Evolutionary conservation across 2,113 vertebrate genomes (phyloP).

Genomic region (Mesocricetus auratus): DNA sequence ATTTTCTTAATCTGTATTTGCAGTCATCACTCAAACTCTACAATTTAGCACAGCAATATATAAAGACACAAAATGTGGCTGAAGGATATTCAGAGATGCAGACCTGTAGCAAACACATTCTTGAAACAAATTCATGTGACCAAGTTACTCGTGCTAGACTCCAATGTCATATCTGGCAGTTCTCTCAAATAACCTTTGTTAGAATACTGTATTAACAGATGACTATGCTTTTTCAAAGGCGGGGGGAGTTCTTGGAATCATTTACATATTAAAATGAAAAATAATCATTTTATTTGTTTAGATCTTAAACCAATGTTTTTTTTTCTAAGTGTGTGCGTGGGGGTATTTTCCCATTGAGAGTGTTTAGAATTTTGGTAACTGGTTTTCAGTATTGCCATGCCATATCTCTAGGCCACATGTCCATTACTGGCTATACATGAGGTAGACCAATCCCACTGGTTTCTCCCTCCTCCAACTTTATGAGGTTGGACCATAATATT

Average conservation of each 20-base stretch:
- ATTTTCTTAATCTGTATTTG: slow-evolving; percentile 15
- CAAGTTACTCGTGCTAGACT: neutral
- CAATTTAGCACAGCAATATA: neutral
- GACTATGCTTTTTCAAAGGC: neutral
- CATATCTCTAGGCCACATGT: neutral
- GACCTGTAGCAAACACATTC: neutral
- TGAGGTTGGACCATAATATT: neutral
- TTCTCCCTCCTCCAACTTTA: neutral
- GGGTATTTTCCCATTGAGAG: slow-evolving; percentile 14
- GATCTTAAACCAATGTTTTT: neutral
- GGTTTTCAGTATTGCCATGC: slow-evolving; percentile 7
- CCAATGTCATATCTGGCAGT: neutral
- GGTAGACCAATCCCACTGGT: neutral
- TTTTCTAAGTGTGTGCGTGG: neutral
- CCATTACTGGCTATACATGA: neutral
- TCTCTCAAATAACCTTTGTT: neutral
- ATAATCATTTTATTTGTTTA: slow-evolving; percentile 22
- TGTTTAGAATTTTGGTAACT: slow-evolving; percentile 1
- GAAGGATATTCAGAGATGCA: neutral
- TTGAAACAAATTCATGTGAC: neutral
- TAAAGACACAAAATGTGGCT: neutral
- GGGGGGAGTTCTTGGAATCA: neutral
- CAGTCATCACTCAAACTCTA: slow-evolving; percentile 6
- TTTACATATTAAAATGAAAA: neutral
- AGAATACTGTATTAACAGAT: neutral